Percentiles rank a stretch among this genome's conserved stretches.
Conservation (phyloP, 2,797 vertebrate species). For the Pipistrellus pipistrellus region DNA sequence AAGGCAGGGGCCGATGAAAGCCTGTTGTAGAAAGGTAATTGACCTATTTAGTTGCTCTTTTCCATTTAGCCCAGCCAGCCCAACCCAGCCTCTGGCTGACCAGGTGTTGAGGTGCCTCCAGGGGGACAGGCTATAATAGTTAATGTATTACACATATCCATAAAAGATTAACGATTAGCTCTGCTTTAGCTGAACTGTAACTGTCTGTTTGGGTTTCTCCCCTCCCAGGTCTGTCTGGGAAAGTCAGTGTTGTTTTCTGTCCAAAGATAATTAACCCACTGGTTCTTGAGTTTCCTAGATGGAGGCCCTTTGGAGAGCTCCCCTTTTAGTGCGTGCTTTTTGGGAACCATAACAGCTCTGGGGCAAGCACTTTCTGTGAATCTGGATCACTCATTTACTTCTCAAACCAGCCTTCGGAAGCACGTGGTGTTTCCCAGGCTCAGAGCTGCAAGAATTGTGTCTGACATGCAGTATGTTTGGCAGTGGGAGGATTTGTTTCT, state of each 20-base stretch:
- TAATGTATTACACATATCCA: conserved; percentile 79
- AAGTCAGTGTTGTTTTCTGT: conserved; percentile 73
- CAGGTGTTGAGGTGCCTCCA: conserved; percentile 67
- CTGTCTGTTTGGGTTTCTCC: conserved; percentile 83
- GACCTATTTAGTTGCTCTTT: conserved; percentile 72
- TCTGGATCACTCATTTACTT: neutral
- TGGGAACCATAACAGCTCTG: neutral
- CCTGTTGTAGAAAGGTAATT: conserved; percentile 67
- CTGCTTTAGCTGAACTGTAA: conserved; percentile 80
- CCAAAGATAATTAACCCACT: conserved; percentile 79
- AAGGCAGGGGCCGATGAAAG: conserved; percentile 62
- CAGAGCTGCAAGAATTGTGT: neutral
- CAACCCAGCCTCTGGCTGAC: conserved; percentile 59
- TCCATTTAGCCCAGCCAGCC: conserved; percentile 36
- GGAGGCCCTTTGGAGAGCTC: neutral
- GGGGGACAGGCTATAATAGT: conserved; percentile 68
- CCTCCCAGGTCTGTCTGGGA: conserved; percentile 71
- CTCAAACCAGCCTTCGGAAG: neutral
- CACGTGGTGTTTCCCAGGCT: neutral
- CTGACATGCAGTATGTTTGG: conserved; percentile 7
- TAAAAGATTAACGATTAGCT: conserved; percentile 84
- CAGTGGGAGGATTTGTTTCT: conserved; percentile 21
- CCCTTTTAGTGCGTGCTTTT: neutral
- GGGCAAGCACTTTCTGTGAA: conserved; percentile 58
- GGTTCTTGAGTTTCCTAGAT: conserved; percentile 69